Evolutionary conservation across 92 coral and sea anemone species (phyloP), one percentile per base, ranked within the genome.

Genomic region (Plumapathes pennacea): DNA sequence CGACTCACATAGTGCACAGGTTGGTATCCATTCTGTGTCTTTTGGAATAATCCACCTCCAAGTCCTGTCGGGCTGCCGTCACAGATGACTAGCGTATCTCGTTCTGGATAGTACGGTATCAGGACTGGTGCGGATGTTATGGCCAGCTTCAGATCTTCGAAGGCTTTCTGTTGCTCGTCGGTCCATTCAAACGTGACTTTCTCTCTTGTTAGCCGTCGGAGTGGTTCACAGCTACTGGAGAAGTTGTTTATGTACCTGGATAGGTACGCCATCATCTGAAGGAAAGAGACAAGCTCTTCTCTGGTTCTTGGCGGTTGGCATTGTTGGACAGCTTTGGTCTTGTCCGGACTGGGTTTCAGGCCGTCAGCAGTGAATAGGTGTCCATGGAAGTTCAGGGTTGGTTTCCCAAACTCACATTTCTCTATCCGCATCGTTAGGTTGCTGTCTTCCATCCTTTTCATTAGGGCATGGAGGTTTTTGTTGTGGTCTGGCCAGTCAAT

Each of bases 201-300:
- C 23, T 50, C 31, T 39, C 39, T 57, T 10, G 87, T 72, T 4
- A 64, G 66, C 50, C 69, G 27, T 52, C 71, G 27, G 60, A 73
- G 46, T 0, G 81, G 76, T 72, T 42, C 71, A 44, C 87, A 72
- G 15, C 80, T 25, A 62, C 78, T 46, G 29, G 80, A 62, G 15
- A 80, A 80, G 46, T 64, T 64, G 60, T 43, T 49, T 38, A 71
- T 71, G 52, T 80, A 71, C 10, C 86, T 26, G n/a, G 76, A 71
- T n/a, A 80, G 32, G 57, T 63, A 64, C 25, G 85, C 80, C 59
- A 80, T 38, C 85, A 79, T 79, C 57, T 71, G 85, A 30, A 70
- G 72, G 56, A 76, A 67, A 2, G 81, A 63, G 3, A 74, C 46
- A 1, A 76, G 60, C 46, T 76, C 81, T 19, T 83, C 81, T 30